Evolutionary conservation across 1,140 invertebrate genomes (phyloP).

Genomic region (Mamestra configurata): DNA sequence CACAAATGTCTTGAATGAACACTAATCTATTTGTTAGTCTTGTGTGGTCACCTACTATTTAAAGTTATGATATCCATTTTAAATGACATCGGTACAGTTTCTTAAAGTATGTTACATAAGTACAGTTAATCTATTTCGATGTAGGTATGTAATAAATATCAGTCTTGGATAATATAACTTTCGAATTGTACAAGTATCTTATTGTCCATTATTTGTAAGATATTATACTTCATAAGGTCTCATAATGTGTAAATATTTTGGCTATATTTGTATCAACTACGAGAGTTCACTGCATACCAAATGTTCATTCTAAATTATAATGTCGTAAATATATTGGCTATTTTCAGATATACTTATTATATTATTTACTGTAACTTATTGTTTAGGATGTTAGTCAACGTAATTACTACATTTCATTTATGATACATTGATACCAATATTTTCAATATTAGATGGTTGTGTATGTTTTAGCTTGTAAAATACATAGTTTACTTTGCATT

Average conservation of each 20-base stretch:
- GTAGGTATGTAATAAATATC: slow-evolving; percentile 44
- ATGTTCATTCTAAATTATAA: slow-evolving; percentile 62
- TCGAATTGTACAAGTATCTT: slow-evolving; percentile 63
- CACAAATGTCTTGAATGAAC: slow-evolving; percentile 23
- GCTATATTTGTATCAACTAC: slow-evolving; percentile 61
- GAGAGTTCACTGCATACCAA: slow-evolving; percentile 63
- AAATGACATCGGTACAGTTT: slow-evolving; percentile 30
- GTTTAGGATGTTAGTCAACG: slow-evolving; percentile 48
- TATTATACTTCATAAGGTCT: slow-evolving; percentile 53
- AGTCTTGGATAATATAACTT: slow-evolving; percentile 55
- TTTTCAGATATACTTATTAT: slow-evolving; percentile 57
- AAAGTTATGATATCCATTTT: slow-evolving; percentile 10
- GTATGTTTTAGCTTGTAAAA: slow-evolving; percentile 68
- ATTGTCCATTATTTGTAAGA: slow-evolving; percentile 69
- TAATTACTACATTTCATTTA: slow-evolving; percentile 49
- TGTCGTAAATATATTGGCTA: slow-evolving; percentile 58
- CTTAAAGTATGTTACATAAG: slow-evolving; percentile 32
- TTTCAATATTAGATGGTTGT: slow-evolving; percentile 61
- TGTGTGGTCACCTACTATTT: not conserved
- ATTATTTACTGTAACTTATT: slow-evolving; percentile 61
- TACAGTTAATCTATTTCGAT: slow-evolving; percentile 38
- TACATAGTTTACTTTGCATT: slow-evolving; percentile 70
- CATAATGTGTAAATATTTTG: slow-evolving; percentile 67
- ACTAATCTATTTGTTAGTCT: slow-evolving; percentile 19
- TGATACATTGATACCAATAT: slow-evolving; percentile 43